Evolutionary conservation across 2,797 vertebrate species (phyloP).

Genomic region (Tokudaia tokunoshimensis): DNA sequence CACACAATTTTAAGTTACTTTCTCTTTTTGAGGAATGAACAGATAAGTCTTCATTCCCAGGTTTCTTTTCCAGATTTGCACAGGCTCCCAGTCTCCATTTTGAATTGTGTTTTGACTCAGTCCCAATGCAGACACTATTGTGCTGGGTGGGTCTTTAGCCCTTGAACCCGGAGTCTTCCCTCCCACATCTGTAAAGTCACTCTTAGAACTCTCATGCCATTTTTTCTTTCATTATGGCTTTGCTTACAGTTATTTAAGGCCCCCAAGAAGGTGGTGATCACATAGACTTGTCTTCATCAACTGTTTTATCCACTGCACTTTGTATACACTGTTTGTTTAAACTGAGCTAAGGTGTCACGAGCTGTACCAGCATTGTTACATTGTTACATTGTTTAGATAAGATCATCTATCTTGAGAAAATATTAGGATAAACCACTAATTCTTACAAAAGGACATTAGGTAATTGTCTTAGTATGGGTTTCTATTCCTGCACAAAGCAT

Average conservation of each 20-base stretch:
- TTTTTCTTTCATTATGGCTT: constrained; percentile 13
- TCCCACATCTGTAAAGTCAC: neutral
- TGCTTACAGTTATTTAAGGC: neutral
- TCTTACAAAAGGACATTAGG: neutral
- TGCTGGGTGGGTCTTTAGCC: neutral
- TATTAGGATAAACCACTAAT: neutral
- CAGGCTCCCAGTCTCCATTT: neutral
- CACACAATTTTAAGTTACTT: neutral
- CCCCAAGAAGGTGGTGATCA: neutral
- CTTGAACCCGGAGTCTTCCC: neutral
- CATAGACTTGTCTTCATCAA: neutral
- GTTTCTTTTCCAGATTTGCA: neutral
- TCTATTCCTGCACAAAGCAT: too few relatives aligned
- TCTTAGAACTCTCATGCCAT: neutral
- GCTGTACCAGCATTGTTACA: neutral
- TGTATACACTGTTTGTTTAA: neutral
- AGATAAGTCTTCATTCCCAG: neutral
- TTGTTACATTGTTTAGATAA: neutral
- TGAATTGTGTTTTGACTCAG: neutral
- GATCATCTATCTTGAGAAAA: neutral
- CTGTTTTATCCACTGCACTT: neutral
- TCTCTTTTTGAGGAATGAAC: neutral
- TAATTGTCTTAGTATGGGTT: neutral
- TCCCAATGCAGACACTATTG: neutral
- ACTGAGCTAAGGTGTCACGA: neutral